phyloP scores from a whole-genome alignment of 2,888 invertebrate species.

The Odontothrips loti region DNA sequence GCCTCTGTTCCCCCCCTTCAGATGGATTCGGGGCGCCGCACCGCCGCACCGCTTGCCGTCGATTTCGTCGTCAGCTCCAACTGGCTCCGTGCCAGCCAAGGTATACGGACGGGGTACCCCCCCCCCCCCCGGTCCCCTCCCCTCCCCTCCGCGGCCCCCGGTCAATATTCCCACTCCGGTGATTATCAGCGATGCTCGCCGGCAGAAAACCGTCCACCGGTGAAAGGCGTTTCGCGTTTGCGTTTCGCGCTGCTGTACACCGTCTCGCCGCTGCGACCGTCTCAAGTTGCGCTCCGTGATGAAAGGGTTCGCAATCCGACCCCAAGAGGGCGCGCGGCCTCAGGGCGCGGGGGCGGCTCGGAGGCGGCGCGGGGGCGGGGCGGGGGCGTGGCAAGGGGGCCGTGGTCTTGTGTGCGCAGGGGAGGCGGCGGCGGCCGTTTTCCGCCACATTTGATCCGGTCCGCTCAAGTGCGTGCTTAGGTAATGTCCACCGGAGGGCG shows the following conservation, averaged over 20 bases:
- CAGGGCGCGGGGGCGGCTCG: neutral
- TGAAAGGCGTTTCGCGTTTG: no score
- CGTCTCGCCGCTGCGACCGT: neutral
- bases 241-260: neutral
- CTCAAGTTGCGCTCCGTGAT: neutral
- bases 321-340: neutral
- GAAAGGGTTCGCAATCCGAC: constrained; percentile 18
- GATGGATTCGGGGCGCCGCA: neutral
- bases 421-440: neutral
- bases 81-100: neutral
- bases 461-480: constrained; percentile 14
- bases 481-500: neutral
- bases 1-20: no score
- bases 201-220: no score
- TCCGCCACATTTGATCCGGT: constrained; percentile 13
- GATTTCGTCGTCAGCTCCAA: neutral
- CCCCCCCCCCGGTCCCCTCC: neutral
- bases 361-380: neutral
- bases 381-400: neutral
- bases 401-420: neutral
- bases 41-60: neutral
- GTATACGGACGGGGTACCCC: neutral
- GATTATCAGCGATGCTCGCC: no score
- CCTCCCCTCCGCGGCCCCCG: neutral
- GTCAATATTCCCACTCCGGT: neutral